These are phyloP conservation scores for Chymomyza amoena DNA, from an alignment of 2,888 invertebrate genomes.

Conservation along the genomic window DNA sequence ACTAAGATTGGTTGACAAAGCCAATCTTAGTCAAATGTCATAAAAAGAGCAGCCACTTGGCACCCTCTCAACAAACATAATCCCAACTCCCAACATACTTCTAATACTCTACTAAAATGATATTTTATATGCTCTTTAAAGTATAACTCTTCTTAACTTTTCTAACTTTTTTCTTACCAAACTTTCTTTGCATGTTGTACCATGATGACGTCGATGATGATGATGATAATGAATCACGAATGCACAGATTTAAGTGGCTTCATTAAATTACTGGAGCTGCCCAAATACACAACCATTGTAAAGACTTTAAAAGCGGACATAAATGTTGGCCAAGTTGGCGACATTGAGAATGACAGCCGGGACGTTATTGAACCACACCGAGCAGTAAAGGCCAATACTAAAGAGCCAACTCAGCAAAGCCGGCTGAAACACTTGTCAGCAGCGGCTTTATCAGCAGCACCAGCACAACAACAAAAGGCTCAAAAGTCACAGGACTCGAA, in stretches of 20 bases:
- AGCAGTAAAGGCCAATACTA: slow-evolving; percentile 34
- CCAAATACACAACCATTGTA: slow-evolving; percentile 77
- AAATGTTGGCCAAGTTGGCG: slow-evolving; percentile 60
- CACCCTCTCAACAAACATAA: background rate
- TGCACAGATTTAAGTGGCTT: slow-evolving; percentile 78
- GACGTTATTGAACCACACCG: slow-evolving; percentile 60
- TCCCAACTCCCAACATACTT: background rate
- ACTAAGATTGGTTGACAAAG: background rate
- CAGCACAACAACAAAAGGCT: slow-evolving; percentile 24
- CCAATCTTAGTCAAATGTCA: background rate
- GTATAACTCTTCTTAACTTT: slow-evolving; percentile 36
- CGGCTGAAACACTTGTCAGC: slow-evolving; percentile 47
- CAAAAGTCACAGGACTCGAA: slow-evolving; percentile 11
- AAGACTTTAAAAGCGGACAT: slow-evolving; percentile 76
- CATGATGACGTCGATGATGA: slow-evolving; percentile 18
- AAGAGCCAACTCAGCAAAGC: slow-evolving; percentile 56
- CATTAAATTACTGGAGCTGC: slow-evolving; percentile 76
- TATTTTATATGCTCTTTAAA: slow-evolving; percentile 50
- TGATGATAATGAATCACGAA: slow-evolving; percentile 23
- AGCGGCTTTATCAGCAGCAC: slow-evolving; percentile 43
- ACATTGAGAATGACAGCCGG: slow-evolving; percentile 44
- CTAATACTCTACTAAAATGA: slow-evolving; percentile 35
- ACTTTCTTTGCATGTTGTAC: slow-evolving; percentile 15
- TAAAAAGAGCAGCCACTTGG: background rate
- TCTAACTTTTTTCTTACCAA: slow-evolving; percentile 26